Base-by-base conservation (phyloP, 2,888 invertebrate species). In the Biston stratarius region DNA sequence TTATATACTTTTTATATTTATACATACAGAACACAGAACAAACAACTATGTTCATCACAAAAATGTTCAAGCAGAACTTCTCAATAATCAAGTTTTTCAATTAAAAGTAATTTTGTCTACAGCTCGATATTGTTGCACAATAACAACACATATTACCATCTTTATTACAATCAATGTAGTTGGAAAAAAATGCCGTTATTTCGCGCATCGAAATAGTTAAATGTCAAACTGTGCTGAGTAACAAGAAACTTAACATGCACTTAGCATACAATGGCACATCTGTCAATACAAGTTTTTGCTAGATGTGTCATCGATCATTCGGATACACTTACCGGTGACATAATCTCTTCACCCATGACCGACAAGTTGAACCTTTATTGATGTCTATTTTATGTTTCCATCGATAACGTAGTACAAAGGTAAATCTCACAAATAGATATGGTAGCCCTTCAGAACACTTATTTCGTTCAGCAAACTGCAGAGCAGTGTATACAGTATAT, bases 361-460 rank as follows among this genome's bases (percentile, higher is more conserved):
- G 69, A 63, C 36, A 65, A 69, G 69, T 72, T 72, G 72, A 72
- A 70, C 64, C 59, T 69, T 59, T 60, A 36, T 52, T 49, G 60
- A 70, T 57, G 40, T 60, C 38, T 61, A 57, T 53, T 14, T 44
- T n/a, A 53, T 62, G 34, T 53, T 47, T 15, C 24, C 3, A 24
- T 24, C 24, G 24, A 24, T 24, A 24, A 24, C 24, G 24, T 24
- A 24, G 24, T 24, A 24, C 24, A 2, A 24, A 24, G 1, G 24
- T 24, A 24, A 33, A 44, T 38, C 38, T 38, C 11, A 44, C 44
- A 24, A 24, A 24, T 24, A 1, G 24, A 24, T 24, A 24, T 24
- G 24, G 1, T 24, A 24, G 24, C 24, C n/a, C n/a, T n/a, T n/a
- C n/a, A n/a, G n/a, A n/a, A n/a, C n/a, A n/a, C n/a, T n/a, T n/a